A percentile compares a stretch with the other conserved stretches of the same genome.
Conservation (phyloP, 2,888 invertebrate species). For the Idaea dimidiata region DNA sequence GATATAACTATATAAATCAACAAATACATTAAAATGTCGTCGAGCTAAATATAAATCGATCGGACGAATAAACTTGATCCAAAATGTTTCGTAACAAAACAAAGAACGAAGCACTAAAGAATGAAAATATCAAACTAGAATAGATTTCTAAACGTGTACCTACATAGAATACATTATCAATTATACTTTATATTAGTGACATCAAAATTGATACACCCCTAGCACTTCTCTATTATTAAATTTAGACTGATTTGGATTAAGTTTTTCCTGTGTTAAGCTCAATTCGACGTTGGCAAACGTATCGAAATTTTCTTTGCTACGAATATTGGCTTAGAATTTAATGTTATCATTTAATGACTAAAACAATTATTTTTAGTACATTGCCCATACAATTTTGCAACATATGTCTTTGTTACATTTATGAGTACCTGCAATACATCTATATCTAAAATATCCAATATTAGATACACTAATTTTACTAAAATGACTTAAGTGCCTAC, state of each 20-base stretch:
- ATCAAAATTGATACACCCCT: constrained; percentile 64
- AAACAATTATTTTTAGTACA: background rate
- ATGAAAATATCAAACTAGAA: constrained; percentile 35
- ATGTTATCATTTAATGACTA: background rate
- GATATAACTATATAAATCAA: background rate
- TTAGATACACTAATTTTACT: background rate
- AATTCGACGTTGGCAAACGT: constrained; percentile 50
- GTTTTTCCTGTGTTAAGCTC: constrained; percentile 39
- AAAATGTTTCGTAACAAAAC: background rate
- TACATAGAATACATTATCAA: background rate
- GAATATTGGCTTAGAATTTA: background rate
- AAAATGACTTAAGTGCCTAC: background rate
- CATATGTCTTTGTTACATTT: background rate
- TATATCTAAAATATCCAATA: background rate
- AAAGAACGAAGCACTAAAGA: constrained; percentile 30
- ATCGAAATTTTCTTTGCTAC: background rate
- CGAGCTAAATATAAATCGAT: constrained; percentile 2
- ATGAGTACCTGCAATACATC: background rate
- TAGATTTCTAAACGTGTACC: constrained; percentile 24
- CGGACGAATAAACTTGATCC: background rate
- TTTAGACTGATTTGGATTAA: constrained; percentile 43
- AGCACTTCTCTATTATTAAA: constrained; percentile 48
- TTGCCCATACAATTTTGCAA: background rate
- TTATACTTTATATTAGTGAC: constrained; percentile 32
- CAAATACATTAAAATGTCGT: constrained; percentile 2